phyloP scores from a whole-genome alignment of 2,888 invertebrate genomes.

The Campoplex capitator region DNA sequence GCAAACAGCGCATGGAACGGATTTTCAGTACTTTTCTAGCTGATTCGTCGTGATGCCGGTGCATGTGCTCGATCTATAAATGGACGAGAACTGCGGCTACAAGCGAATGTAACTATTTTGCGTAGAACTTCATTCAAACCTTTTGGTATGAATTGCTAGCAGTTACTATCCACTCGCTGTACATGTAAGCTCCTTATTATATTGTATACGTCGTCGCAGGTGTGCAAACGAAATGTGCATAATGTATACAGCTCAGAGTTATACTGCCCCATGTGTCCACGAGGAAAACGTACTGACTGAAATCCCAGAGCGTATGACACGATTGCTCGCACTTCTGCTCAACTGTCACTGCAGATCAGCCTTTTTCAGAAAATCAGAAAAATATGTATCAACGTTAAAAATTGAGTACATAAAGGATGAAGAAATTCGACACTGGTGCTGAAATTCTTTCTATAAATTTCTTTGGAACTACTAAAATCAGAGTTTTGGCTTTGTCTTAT shows the following conservation, averaged over 20 bases:
- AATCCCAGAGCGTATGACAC: constrained; percentile 19
- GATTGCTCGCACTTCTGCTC: constrained; percentile 15
- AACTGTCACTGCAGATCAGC: constrained; percentile 11
- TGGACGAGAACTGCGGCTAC: constrained; percentile 64
- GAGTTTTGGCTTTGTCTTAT: no score
- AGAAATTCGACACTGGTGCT: background rate
- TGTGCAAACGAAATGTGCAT: background rate
- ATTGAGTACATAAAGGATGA: background rate
- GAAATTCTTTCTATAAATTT: no score
- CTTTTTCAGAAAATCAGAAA: constrained; percentile 21
- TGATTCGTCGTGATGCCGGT: constrained; percentile 44
- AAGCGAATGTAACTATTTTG: constrained; percentile 73
- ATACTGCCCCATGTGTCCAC: background rate
- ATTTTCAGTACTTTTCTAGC: constrained; percentile 42
- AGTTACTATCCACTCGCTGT: background rate
- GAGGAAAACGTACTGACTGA: background rate
- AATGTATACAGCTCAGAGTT: background rate
- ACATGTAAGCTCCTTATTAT: background rate
- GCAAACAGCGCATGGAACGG: constrained; percentile 12
- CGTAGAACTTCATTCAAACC: constrained; percentile 74
- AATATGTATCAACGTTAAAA: background rate
- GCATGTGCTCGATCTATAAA: constrained; percentile 66
- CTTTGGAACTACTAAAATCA: no score
- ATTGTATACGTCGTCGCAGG: background rate
- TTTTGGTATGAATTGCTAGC: constrained; percentile 1